A percentile compares a stretch with the other conserved stretches of the same genome.
These are phyloP conservation scores for Accipiter cooperii DNA, from an alignment of 2,113 vertebrate genomes.

Conservation along the genomic window DNA sequence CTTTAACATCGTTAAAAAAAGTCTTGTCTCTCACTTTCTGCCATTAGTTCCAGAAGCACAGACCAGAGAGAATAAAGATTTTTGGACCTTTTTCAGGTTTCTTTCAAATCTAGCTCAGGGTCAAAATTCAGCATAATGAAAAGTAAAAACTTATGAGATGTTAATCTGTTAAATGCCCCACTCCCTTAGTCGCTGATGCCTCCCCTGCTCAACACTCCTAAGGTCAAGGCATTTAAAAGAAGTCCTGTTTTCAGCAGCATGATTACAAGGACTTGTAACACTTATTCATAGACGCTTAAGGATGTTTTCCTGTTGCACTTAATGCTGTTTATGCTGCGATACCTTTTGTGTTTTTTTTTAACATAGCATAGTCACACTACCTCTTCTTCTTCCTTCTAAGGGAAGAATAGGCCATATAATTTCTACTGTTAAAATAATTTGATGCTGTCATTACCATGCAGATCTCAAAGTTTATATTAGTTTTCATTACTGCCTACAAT, in stretches of 20 bases:
- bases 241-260: neutral
- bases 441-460: neutral
- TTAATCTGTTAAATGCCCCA: neutral
- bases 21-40: neutral
- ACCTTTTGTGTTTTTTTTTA: accelerated
- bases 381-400: neutral
- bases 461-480: neutral
- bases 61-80: neutral
- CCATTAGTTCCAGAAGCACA: neutral
- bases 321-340: neutral
- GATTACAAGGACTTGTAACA: neutral
- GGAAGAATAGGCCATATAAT: neutral
- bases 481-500: neutral
- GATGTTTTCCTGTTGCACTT: neutral
- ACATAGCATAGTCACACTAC: too few relatives aligned
- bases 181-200: neutral
- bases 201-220: neutral
- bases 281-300: neutral
- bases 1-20: neutral
- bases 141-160: neutral
- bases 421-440: neutral
- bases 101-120: neutral
- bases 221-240: neutral
- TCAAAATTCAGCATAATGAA: neutral
- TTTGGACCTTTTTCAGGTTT: neutral